Evolutionary conservation across 2,888 invertebrate genomes (phyloP).

Genomic region (Andrena hattorfiana): DNA sequence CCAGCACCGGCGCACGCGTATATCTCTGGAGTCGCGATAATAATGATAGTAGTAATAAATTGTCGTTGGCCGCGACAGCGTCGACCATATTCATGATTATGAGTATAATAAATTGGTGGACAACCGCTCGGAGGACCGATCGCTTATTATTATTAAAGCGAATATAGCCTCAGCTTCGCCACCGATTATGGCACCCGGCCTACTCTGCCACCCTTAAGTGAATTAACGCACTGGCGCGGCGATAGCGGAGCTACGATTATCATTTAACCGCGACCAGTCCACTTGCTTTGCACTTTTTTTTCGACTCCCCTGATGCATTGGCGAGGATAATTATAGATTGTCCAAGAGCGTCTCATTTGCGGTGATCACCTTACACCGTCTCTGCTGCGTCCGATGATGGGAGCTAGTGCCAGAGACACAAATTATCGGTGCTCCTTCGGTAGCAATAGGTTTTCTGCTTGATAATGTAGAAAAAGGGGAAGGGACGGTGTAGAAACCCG

Average conservation of each 20-base stretch:
- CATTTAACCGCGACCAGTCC: not conserved
- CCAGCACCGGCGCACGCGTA: constrained; percentile 25
- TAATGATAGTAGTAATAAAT: constrained; percentile 65
- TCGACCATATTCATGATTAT: constrained; percentile 62
- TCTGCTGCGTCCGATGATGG: not conserved
- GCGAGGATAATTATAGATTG: not conserved
- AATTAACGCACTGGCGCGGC: constrained; percentile 51
- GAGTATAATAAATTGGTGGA: constrained; percentile 68
- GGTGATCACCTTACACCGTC: not conserved
- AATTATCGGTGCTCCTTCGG: not conserved
- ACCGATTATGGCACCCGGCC: constrained; percentile 50
- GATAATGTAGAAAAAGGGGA: not conserved
- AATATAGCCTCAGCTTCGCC: constrained; percentile 36
- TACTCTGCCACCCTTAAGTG: constrained; percentile 52
- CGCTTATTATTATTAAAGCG: constrained; percentile 67
- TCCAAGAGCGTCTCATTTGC: not conserved
- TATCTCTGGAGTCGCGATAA: constrained; percentile 58
- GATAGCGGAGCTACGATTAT: constrained; percentile 1
- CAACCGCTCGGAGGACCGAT: constrained; percentile 62
- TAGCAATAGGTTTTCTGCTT: no score
- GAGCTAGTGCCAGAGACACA: not conserved
- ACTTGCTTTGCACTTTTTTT: not conserved
- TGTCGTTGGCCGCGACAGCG: constrained; percentile 61
- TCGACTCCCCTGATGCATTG: not conserved
- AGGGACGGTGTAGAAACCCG: not conserved